A percentile compares a stretch with the other conserved stretches of the same genome.
Evolutionary conservation across 1,140 invertebrate species (phyloP).

Genomic region (Tenebrio molitor): DNA sequence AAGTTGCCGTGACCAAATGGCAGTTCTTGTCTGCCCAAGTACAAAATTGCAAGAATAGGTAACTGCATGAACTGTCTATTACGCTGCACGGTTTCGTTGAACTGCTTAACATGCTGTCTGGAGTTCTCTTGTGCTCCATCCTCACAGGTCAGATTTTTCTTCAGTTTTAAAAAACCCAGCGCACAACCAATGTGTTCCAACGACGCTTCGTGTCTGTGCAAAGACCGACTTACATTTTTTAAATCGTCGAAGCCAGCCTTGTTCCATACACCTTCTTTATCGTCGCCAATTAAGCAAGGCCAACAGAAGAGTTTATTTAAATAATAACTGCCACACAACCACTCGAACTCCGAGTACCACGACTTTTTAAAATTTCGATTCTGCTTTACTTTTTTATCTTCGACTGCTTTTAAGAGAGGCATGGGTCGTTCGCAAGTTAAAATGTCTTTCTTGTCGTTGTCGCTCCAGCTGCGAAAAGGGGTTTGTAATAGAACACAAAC

Average conservation of each 20-base stretch:
- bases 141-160: background rate
- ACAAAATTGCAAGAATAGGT: slow-evolving; percentile 12
- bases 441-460: background rate
- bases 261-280: slow-evolving; percentile 17
- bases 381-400: background rate
- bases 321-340: slow-evolving; percentile 25
- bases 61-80: slow-evolving; percentile 26
- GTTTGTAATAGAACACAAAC: background rate
- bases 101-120: background rate
- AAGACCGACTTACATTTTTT: slow-evolving; percentile 17
- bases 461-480: background rate
- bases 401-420: background rate
- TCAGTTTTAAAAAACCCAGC: slow-evolving; percentile 14
- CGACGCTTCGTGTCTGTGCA: slow-evolving; percentile 7
- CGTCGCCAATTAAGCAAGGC: slow-evolving; percentile 27
- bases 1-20: slow-evolving; percentile 38
- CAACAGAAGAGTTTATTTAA: slow-evolving; percentile 45
- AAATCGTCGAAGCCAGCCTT: slow-evolving; percentile 40
- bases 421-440: background rate
- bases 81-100: slow-evolving; percentile 22
- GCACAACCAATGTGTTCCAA: slow-evolving; percentile 26
- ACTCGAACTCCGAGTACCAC: slow-evolving; percentile 35
- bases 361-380: no score
- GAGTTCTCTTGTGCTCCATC: slow-evolving; percentile 11
- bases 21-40: slow-evolving; percentile 31